Evolutionary conservation across 2,888 invertebrate genomes (phyloP).

Genomic region (Heteropelma amictum): DNA sequence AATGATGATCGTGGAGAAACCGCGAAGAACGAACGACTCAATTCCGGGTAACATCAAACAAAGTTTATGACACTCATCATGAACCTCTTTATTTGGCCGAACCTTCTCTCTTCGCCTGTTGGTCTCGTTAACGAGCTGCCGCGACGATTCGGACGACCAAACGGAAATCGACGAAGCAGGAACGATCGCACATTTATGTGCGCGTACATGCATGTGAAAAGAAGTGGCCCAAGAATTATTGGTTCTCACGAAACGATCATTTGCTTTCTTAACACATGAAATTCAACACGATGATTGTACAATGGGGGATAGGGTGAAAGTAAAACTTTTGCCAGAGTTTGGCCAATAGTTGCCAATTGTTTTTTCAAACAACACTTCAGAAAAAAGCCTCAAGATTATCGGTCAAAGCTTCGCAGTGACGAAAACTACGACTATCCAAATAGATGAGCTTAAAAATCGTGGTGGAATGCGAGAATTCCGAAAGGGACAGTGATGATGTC

Average conservation of each 20-base stretch:
- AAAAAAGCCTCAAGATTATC: conserved; percentile 12
- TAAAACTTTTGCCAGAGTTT: background rate
- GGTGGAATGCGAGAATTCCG: conserved; percentile 31
- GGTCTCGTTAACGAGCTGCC: conserved; percentile 40
- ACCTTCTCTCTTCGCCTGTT: conserved; percentile 45
- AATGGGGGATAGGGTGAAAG: background rate
- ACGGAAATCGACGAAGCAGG: background rate
- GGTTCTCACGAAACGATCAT: background rate
- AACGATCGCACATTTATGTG: background rate
- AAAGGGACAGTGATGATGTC: conserved; percentile 12
- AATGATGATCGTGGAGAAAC: conserved; percentile 17
- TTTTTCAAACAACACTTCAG: too few species aligned
- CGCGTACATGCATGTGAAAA: background rate
- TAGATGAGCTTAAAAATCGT: conserved; percentile 15
- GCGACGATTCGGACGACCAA: conserved; percentile 2
- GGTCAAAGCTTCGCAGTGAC: conserved; percentile 34
- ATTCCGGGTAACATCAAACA: conserved; percentile 47
- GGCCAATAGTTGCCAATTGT: too few species aligned
- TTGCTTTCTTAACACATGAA: background rate
- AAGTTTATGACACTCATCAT: conserved; percentile 59
- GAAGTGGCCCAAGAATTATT: background rate
- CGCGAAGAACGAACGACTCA: conserved; percentile 53
- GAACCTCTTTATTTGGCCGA: conserved; percentile 61
- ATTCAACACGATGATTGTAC: too few species aligned
- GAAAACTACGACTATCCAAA: background rate